Base-by-base conservation (phyloP, 2,113 vertebrate genomes). In the Capricornis sumatraensis region DNA sequence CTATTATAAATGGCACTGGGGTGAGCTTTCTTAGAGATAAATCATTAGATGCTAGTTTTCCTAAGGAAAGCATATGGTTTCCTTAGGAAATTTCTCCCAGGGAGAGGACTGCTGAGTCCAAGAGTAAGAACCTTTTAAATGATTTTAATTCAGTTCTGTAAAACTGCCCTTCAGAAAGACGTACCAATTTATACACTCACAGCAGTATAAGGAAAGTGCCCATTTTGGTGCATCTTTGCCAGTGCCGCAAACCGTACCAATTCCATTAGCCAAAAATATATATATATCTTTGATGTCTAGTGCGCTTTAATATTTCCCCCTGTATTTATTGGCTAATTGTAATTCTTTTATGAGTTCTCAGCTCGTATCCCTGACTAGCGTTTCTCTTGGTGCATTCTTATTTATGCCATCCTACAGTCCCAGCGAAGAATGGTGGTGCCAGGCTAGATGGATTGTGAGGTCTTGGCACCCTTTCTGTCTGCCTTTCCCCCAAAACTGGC, bases 101-200 rank as follows among this genome's bases (percentile, higher is more conserved):
- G 47, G n/a, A 83, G 33, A 27, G 28, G 76, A 82, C 79, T 60
- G 23, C 78, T 55, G 27, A 93, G 36, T 89, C 87, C n/a, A 19
- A 67, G 19, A 85, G 1, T 36, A 30, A 52, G 91, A 91, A 58
- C 19, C 43, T 91, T 92, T 86, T 74, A 50, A 87, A 13, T 64
- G 40, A 89, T 83, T 89, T 62, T 64, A 67, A 79, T 74, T 87
- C 74, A 57, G n/a, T 89, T 95, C 90, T 96, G 40, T 27, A 71
- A 82, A 93, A 47, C 71, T 74, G 90, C 47, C 17, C 28, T 89
- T 78, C 64, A 47, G 86, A 58, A 92, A 60, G n/a, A 28, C 0
- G 1, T 6, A 4, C n/a, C 33, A 2, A 1, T 60, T 15, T 40
- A 15, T 14, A 53, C 14, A 10, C 17, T 76, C 43, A 28, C 45